These are phyloP conservation scores for Rhea americana DNA, from an alignment of 2,113 vertebrate genomes.

Conservation along the genomic window DNA sequence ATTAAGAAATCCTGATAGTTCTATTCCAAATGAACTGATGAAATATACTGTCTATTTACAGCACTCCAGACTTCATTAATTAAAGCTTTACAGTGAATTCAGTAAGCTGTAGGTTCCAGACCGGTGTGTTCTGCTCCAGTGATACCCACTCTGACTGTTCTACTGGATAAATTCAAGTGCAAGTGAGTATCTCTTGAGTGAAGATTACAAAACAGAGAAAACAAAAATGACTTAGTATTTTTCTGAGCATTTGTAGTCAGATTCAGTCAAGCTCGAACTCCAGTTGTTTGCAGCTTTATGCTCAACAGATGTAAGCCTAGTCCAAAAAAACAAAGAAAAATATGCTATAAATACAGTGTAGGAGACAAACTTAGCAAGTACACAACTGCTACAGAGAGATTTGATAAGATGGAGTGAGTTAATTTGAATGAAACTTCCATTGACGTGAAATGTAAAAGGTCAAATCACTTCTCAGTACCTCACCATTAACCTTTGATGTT, in stretches of 20 bases:
- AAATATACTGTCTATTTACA: background rate
- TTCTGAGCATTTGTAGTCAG: background rate
- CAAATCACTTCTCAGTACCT: background rate
- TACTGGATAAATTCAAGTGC: background rate
- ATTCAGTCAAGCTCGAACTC: background rate
- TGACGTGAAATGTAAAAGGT: background rate
- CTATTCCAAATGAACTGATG: background rate
- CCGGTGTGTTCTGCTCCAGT: background rate
- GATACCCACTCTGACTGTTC: background rate
- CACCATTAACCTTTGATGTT: background rate
- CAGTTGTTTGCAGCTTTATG: conserved; percentile 3
- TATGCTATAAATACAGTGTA: background rate
- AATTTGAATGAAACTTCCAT: background rate
- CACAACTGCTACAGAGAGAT: background rate
- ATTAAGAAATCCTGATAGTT: background rate
- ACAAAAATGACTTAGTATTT: background rate
- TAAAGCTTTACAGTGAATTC: background rate
- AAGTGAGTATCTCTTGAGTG: background rate
- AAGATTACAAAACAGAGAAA: conserved; percentile 1
- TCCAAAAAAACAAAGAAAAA: background rate
- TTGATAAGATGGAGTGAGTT: background rate
- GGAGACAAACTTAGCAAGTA: background rate
- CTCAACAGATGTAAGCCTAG: conserved; percentile 2
- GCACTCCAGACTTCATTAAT: background rate
- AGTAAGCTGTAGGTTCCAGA: background rate